phyloP scores from a whole-genome alignment of 2,888 invertebrate species.

The Harpalus rufipes region DNA sequence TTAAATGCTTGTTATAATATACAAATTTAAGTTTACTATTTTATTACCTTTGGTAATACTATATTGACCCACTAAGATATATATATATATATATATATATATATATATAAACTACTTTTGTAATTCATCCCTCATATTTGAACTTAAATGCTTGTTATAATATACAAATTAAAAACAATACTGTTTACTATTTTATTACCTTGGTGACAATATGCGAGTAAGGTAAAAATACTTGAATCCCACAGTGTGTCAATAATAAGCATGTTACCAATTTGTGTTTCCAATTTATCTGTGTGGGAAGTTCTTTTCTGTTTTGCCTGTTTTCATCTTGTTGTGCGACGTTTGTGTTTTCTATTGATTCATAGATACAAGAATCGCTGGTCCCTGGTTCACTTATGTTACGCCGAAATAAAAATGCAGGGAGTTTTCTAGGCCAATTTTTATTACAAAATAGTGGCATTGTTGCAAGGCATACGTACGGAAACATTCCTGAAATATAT shows the following conservation, averaged over 20 bases:
- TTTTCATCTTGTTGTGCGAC: slow-evolving; percentile 31
- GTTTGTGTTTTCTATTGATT: slow-evolving; percentile 64
- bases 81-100: no score
- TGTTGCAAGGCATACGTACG: slow-evolving; percentile 93
- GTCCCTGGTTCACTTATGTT: slow-evolving; percentile 46
- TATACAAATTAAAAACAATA: no score
- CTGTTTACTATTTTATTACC: no score
- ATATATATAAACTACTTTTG: no score
- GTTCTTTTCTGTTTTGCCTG: background rate
- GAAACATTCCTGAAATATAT: slow-evolving; percentile 88
- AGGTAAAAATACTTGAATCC: slow-evolving; percentile 88
- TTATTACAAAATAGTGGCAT: slow-evolving; percentile 90
- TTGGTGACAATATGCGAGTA: slow-evolving; percentile 95
- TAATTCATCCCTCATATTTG: no score
- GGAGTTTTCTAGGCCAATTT: slow-evolving; percentile 85
- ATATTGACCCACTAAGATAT: no score
- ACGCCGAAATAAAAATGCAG: slow-evolving; percentile 46
- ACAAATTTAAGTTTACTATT: no score
- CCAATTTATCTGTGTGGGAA: slow-evolving; percentile 71
- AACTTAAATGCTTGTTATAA: no score
- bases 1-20: no score
- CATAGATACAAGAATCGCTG: slow-evolving; percentile 70
- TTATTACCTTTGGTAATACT: no score
- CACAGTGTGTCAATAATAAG: slow-evolving; percentile 82
- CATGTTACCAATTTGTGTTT: slow-evolving; percentile 79